phyloP scores from a whole-genome alignment of 2,113 vertebrate species.

The Dasypus novemcinctus region DNA sequence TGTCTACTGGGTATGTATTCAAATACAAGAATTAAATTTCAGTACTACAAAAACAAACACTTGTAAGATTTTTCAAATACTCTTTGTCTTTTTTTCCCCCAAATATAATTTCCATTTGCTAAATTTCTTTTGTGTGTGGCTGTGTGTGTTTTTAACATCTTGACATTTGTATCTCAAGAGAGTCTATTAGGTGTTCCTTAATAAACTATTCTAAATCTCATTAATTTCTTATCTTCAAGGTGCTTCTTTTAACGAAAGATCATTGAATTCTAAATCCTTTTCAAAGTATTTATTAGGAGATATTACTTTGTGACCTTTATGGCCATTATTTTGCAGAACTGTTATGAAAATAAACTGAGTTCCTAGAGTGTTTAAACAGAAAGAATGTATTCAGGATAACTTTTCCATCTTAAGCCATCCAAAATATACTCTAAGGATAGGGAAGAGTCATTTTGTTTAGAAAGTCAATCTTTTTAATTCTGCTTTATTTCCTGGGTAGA shows the following conservation, averaged over 20 bases:
- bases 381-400: slow-evolving; percentile 64
- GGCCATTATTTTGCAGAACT: slow-evolving; percentile 72
- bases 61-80: slow-evolving; percentile 73
- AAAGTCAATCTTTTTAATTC: slow-evolving; percentile 72
- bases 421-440: slow-evolving; percentile 64
- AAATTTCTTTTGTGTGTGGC: slow-evolving; percentile 63
- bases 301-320: slow-evolving; percentile 73
- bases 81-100: slow-evolving; percentile 17
- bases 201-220: slow-evolving; percentile 75
- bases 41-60: slow-evolving; percentile 76
- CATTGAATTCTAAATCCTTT: slow-evolving; percentile 69
- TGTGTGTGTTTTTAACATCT: slow-evolving; percentile 61
- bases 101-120: slow-evolving; percentile 71
- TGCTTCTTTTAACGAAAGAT: slow-evolving; percentile 60
- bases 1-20: slow-evolving; percentile 64
- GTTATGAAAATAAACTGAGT: slow-evolving; percentile 76
- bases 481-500: slow-evolving; percentile 28
- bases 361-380: slow-evolving; percentile 70
- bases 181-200: slow-evolving; percentile 69
- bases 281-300: slow-evolving; percentile 70
- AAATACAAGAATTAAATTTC: slow-evolving; percentile 75
- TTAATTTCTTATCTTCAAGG: slow-evolving; percentile 70
- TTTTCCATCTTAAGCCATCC: slow-evolving; percentile 66
- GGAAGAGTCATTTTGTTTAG: slow-evolving; percentile 74
- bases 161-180: slow-evolving; percentile 75